A percentile compares a stretch with the other conserved stretches of the same genome.
phyloP scores from a whole-genome alignment of 2,113 vertebrate genomes.

The Hippocampus guttulatus region DNA sequence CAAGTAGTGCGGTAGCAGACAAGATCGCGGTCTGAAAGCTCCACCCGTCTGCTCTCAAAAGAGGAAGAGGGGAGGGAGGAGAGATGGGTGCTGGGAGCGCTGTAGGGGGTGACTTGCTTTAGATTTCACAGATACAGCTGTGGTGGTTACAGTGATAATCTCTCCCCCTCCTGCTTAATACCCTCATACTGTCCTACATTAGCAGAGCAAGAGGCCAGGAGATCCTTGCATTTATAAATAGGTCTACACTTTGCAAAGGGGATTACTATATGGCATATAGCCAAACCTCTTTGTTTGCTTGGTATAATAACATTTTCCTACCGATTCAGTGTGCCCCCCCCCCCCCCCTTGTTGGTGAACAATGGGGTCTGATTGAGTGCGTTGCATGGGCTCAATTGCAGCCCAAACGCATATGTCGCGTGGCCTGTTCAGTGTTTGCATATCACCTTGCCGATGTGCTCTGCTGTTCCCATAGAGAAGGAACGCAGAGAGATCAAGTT shows the following conservation, averaged over 20 bases:
- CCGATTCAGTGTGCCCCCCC: constrained; percentile 14
- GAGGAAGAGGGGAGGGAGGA: constrained; percentile 8
- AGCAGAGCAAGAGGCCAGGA: constrained; percentile 56
- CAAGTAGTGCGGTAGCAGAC: constrained; percentile 28
- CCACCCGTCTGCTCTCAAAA: constrained; percentile 36
- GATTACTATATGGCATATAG: constrained; percentile 48
- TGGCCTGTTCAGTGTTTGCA: constrained; percentile 39
- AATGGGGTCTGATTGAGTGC: constrained; percentile 25
- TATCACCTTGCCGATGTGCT: constrained; percentile 30
- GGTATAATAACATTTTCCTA: constrained; percentile 14
- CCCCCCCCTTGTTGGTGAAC: constrained; percentile 9
- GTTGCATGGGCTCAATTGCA: constrained; percentile 41
- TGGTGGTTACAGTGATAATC: constrained; percentile 55
- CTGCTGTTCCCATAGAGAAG: constrained; percentile 49
- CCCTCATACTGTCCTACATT: constrained; percentile 72
- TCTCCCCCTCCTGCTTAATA: constrained; percentile 57
- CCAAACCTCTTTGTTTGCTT: constrained; percentile 32
- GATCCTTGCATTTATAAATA: constrained; percentile 59
- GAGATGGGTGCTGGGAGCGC: constrained; percentile 22
- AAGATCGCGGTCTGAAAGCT: constrained; percentile 43
- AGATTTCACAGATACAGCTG: constrained; percentile 58
- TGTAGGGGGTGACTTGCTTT: constrained; percentile 41
- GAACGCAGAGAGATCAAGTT: constrained; percentile 35
- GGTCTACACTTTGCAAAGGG: constrained; percentile 49
- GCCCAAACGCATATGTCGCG: constrained; percentile 8